A percentile compares a stretch with the other conserved stretches of the same genome.
phyloP scores from a whole-genome alignment of 2,797 vertebrate genomes.

The Rhincodon typus region DNA sequence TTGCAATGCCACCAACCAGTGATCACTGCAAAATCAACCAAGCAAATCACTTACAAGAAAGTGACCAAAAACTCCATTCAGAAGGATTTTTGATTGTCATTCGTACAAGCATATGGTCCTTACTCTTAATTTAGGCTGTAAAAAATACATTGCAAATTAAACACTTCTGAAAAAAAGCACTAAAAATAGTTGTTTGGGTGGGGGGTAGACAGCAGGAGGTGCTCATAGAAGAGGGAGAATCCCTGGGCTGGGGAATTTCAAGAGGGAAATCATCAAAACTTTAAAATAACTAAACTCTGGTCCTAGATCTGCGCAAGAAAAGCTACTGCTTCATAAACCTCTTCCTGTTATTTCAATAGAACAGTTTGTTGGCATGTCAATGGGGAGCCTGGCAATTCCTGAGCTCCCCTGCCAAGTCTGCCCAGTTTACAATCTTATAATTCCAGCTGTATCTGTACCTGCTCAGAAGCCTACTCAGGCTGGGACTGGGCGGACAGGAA shows the following conservation, averaged over 20 bases:
- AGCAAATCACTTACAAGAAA: not conserved
- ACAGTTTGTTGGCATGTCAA: not conserved
- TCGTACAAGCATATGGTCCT: not conserved
- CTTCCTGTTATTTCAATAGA: not conserved
- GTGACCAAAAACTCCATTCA: not conserved
- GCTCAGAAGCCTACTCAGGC: not conserved
- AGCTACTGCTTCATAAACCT: not conserved
- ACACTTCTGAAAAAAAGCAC: not conserved
- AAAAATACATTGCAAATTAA: not conserved
- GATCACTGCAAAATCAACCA: not conserved
- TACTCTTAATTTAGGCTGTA: not conserved
- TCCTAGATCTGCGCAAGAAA: not conserved
- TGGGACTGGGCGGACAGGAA: not conserved
- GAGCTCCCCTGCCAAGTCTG: not conserved
- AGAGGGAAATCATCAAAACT: not conserved
- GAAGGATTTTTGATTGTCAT: not conserved
- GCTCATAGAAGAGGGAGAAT: not conserved
- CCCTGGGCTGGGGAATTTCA: too few relatives aligned
- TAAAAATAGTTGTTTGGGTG: not conserved
- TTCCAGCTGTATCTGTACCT: not conserved
- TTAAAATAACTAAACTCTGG: not conserved
- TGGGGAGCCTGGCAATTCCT: not conserved
- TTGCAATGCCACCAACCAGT: not conserved
- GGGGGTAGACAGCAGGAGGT: not conserved
- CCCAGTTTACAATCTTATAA: not conserved